phyloP scores from a whole-genome alignment of 2,113 vertebrate species.

The human (Homo sapiens) region DNA sequence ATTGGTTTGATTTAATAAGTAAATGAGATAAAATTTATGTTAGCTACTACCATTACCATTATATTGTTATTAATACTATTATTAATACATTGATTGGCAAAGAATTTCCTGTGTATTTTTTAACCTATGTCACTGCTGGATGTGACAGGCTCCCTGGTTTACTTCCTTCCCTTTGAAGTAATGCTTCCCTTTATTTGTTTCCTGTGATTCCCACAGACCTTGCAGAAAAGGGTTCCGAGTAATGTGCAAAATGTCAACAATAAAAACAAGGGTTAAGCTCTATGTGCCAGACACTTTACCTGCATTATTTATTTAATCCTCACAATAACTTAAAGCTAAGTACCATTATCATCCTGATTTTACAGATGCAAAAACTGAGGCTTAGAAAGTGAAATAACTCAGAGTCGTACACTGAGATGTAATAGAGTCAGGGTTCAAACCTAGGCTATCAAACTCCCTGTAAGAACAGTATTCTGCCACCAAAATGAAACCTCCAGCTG shows the following conservation, averaged over 20 bases:
- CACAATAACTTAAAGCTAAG: not conserved
- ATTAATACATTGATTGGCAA: not conserved
- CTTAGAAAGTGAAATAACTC: not conserved
- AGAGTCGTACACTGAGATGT: not conserved
- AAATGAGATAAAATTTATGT: not conserved
- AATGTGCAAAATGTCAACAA: not conserved
- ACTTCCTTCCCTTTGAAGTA: not conserved
- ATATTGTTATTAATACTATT: not conserved
- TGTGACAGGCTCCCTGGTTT: not conserved
- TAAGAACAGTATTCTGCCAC: not conserved
- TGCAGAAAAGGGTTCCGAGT: not conserved
- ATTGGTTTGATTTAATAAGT: not conserved
- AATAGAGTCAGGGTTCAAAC: not conserved
- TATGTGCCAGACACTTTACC: not conserved
- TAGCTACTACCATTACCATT: not conserved
- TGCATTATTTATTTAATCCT: not conserved
- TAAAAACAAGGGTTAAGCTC: not conserved
- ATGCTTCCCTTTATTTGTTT: not conserved
- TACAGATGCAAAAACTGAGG: not conserved
- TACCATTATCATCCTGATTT: not conserved
- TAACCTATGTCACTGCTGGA: not conserved
- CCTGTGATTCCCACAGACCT: not conserved
- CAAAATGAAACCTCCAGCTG: not conserved
- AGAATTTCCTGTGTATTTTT: not conserved
- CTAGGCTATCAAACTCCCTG: not conserved